Conservation (phyloP, 2,113 vertebrate genomes). For the Lates calcarifer region DNA sequence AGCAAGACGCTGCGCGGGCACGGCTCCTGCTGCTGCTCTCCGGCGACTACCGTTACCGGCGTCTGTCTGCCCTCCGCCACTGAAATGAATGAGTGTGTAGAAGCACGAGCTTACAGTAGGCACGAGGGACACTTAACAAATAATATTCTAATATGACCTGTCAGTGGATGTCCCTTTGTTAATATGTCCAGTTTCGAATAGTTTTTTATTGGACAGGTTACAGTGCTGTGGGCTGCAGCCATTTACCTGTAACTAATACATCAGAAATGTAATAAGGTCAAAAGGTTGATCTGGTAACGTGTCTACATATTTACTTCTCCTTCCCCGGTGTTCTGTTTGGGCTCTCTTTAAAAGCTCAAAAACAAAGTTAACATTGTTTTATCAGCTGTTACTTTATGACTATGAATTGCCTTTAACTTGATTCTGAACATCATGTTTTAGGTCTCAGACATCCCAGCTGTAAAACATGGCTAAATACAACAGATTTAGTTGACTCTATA, state of each 20-base stretch:
- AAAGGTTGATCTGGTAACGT: too few species aligned
- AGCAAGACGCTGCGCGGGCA: constrained; percentile 63
- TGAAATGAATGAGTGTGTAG: constrained; percentile 5
- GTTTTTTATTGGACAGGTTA: too few species aligned
- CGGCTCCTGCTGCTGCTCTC: constrained; percentile 60
- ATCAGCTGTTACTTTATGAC: neutral
- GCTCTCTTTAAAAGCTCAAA: too few species aligned
- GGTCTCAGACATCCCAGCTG: too few species aligned
- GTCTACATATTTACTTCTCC: neutral
- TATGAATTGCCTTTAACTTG: neutral
- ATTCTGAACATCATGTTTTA: neutral
- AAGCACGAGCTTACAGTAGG: neutral
- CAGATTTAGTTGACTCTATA: neutral
- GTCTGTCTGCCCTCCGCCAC: constrained; percentile 74
- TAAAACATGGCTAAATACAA: too few species aligned
- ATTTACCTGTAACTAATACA: too few species aligned
- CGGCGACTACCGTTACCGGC: constrained; percentile 47
- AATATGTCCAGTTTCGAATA: too few species aligned
- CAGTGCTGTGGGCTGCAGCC: too few species aligned
- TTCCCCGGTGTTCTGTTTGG: too few species aligned
- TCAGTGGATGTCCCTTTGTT: too few species aligned
- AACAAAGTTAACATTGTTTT: too few species aligned
- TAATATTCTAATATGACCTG: neutral
- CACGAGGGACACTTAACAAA: neutral
- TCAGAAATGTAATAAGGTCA: neutral